Percentiles rank a stretch among this genome's conserved stretches.
Conservation (phyloP, 2,113 vertebrate species). For the Progne subis region DNA sequence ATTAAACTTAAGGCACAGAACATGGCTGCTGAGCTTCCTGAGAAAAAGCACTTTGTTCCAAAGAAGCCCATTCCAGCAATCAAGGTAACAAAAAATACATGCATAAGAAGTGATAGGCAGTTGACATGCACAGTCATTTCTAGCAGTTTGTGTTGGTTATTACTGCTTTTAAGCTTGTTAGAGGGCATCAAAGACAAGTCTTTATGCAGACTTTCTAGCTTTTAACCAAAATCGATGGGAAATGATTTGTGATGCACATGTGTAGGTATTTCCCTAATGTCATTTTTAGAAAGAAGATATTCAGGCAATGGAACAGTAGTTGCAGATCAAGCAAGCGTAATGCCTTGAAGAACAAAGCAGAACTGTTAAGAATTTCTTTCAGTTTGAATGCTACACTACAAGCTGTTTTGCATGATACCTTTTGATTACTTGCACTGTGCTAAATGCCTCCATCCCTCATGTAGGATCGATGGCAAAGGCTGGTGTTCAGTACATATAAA, state of each 20-base stretch:
- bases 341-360: background rate
- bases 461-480: background rate
- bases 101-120: background rate
- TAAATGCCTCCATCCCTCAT: background rate
- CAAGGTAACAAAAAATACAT: slow-evolving; percentile 78
- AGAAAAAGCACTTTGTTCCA: slow-evolving; percentile 56
- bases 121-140: slow-evolving; percentile 47
- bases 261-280: slow-evolving; percentile 15
- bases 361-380: background rate
- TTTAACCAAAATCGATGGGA: slow-evolving; percentile 26
- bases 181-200: slow-evolving; percentile 23
- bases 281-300: background rate
- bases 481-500: background rate
- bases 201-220: slow-evolving; percentile 31
- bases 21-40: background rate
- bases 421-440: background rate
- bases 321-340: background rate
- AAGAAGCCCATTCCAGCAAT: slow-evolving; percentile 82
- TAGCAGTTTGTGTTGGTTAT: slow-evolving; percentile 32
- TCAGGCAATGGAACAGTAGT: background rate
- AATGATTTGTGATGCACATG: background rate
- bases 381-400: background rate
- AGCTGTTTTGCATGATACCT: background rate
- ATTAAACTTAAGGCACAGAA: slow-evolving; percentile 60
- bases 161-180: slow-evolving; percentile 58